A percentile compares a stretch with the other conserved stretches of the same genome.
phyloP scores from a whole-genome alignment of 2,113 vertebrate genomes.

The Anolis sagrei region DNA sequence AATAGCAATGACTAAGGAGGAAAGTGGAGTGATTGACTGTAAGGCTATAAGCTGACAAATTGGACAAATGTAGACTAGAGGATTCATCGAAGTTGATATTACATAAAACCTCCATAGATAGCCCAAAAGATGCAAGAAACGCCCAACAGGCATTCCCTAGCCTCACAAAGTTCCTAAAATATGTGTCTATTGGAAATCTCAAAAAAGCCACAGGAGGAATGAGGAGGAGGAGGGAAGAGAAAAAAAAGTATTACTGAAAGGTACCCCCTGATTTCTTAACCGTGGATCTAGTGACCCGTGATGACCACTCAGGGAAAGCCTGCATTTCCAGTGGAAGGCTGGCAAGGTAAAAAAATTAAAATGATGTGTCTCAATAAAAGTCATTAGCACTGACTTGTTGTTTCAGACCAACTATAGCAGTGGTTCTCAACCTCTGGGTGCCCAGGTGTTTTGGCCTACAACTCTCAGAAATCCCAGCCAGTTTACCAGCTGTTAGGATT shows the following conservation, averaged over 20 bases:
- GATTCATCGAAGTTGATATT: neutral
- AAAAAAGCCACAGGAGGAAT: neutral
- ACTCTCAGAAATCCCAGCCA: no score
- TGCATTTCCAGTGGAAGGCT: neutral
- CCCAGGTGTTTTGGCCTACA: no score
- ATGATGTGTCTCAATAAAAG: neutral
- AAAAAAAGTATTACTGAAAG: neutral
- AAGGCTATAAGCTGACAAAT: neutral
- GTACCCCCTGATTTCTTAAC: neutral
- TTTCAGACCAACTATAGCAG: constrained; percentile 1
- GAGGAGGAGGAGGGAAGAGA: neutral
- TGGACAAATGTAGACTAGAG: no score
- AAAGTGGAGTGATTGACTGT: no score
- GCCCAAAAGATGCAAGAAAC: neutral
- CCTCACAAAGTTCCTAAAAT: constrained; percentile 4
- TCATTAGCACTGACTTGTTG: neutral
- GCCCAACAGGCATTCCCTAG: neutral
- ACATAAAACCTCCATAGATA: neutral
- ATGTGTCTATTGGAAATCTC: neutral
- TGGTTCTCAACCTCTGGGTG: no score
- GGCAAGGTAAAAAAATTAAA: neutral
- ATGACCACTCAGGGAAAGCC: neutral
- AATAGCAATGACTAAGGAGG: neutral
- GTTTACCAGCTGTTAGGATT: no score
- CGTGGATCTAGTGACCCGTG: neutral